phyloP scores from a whole-genome alignment of 2,888 invertebrate species.

The Drosophila planitibia region DNA sequence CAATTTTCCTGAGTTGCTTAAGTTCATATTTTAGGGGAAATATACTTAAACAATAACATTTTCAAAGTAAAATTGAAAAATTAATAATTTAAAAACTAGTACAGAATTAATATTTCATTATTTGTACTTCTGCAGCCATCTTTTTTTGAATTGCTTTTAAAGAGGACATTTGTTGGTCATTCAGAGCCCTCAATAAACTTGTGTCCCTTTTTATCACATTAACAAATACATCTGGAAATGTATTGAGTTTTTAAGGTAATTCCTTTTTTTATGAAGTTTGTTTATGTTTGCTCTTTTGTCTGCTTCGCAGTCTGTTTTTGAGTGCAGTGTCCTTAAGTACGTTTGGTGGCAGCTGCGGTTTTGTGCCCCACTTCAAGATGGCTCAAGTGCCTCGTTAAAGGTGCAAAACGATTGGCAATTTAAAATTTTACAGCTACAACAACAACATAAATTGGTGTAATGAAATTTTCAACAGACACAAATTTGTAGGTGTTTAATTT shows the following conservation, averaged over 20 bases:
- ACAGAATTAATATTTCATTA: neutral
- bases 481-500: slow-evolving; percentile 34
- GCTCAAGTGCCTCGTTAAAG: slow-evolving; percentile 49
- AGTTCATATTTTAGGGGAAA: neutral
- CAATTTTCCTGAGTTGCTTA: neutral
- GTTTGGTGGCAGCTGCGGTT: slow-evolving; percentile 25
- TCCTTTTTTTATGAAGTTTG: neutral
- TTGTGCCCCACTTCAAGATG: slow-evolving; percentile 13
- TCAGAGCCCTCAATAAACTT: neutral
- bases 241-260: neutral
- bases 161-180: neutral
- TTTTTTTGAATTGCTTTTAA: neutral
- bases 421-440: slow-evolving; percentile 50
- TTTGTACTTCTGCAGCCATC: neutral
- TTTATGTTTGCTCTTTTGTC: slow-evolving; percentile 27
- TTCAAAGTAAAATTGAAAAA: neutral
- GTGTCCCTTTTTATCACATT: neutral
- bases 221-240: neutral
- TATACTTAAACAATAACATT: rapidly evolving
- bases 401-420: slow-evolving; percentile 70
- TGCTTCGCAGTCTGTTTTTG: slow-evolving; percentile 20
- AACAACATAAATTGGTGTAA: slow-evolving; percentile 25
- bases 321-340: slow-evolving; percentile 38
- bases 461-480: slow-evolving; percentile 40
- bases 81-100: neutral